Base-by-base conservation (phyloP, 2,113 vertebrate genomes). In the Albula glossodonta region DNA sequence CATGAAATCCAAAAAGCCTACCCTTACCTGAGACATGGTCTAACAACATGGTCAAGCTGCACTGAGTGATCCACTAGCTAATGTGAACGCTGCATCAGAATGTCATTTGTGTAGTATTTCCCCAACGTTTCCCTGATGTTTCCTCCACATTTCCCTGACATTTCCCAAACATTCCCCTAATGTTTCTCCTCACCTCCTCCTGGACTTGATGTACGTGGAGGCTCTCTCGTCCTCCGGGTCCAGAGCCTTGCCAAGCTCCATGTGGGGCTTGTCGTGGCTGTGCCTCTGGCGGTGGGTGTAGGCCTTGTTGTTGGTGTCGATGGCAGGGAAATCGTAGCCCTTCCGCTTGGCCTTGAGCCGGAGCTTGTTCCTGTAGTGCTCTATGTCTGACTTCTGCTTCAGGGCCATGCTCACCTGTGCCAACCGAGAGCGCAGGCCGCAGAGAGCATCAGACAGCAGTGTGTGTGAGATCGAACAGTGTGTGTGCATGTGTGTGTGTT, bases 331-430 rank as follows among this genome's bases (percentile, higher is more conserved):
- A 90, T 99, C 98, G 82, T 99, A 99, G 0, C 98, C 98, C 85
- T 99, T 99, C 92, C 96, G 95, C 93, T 99, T 99, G 66, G 98
- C 98, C 92, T 99, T 99, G 89, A 99, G 96, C 80, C 98, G 96
- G 87, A 99, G 95, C 89, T 99, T 99, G 94, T 99, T 99, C 92
- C 98, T 97, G 92, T 99, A 99, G 92, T 99, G 98, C 86, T 99
- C 98, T 3, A 99, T 99, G 92, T 99, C 98, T 0, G 98, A 99
- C 91, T 98, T 99, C 96, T 99, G 98, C 90, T 99, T 99, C 91
- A 99, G 94, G 85, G 97, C 98, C 94, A 99, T 94, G 93, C 96
- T 99, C 89, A 99, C 97, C 98, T 99, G 91, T 51, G 53, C 6
- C 12, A 12, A 56, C 31, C 31, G 31, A 41, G 31, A 41, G 31